Evolutionary conservation across 2,113 vertebrate genomes (phyloP), one percentile per base, ranked within the genome.

Genomic region (Pangasianodon hypophthalmus): DNA sequence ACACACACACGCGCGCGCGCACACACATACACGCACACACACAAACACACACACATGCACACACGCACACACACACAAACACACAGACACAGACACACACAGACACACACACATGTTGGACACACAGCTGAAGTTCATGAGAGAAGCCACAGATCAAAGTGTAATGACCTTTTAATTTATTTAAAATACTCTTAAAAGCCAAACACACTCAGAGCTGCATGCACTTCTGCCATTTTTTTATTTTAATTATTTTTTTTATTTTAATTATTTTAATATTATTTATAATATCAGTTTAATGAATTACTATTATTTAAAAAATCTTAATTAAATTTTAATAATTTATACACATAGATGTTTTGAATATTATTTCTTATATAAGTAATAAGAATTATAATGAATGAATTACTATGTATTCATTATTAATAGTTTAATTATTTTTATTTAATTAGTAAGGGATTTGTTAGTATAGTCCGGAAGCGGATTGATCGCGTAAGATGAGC

Each of bases 11-110:
- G 2, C 54, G 6, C 58, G 0, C 58, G 8, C 14, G 5, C 54
- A n/a, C 26, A 56, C 81, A 92, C 14, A 18, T 58, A 26, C 24
- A 48, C 19, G 41, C 83, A 29, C 37, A 84, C 54, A 60, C 82
- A 58, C 52, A 37, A 32, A 54, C 32, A 84, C 50, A n/a, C 26
- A 56, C 81, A 48, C 46, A 48, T 6, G 6, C 14, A 18, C 83
- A 26, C 24, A 48, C 19, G 41, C 83, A 29, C 37, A 84, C 54
- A 60, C 82, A 58, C 52, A 37, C 54, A 54, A 19, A 84, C 50
- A n/a, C 26, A 56, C 81, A 4, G 3, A 48, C 46, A 4, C 46
- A 48, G 3, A 48, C 46, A 48, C 46, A 48, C 46, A 48, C 46
- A 48, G 3, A 48, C 48, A 48, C 48, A 48, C 48, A 48, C 48